These are phyloP conservation scores for Cosmia trapezina DNA, from an alignment of 2,888 invertebrate species.

Conservation along the genomic window DNA sequence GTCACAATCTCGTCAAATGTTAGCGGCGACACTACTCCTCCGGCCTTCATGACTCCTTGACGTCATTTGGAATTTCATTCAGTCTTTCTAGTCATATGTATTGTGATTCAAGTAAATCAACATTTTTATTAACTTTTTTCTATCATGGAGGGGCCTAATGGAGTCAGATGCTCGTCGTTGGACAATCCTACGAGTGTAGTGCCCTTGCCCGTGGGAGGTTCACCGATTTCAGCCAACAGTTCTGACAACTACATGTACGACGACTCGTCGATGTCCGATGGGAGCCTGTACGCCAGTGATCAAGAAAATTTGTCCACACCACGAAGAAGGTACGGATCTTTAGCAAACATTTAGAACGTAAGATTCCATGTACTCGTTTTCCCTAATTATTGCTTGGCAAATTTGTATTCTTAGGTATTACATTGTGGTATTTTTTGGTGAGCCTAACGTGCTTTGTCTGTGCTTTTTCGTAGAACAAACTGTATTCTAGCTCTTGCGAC, in stretches of 20 bases:
- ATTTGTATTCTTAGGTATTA: not conserved
- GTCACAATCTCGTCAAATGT: constrained; percentile 40
- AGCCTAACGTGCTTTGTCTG: not conserved
- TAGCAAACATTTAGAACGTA: constrained; percentile 17
- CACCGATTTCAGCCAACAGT: constrained; percentile 89
- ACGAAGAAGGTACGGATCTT: constrained; percentile 91
- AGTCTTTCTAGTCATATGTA: constrained; percentile 26
- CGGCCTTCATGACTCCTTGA: not conserved
- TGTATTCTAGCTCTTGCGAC: constrained; percentile 7
- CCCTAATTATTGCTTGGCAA: constrained; percentile 17
- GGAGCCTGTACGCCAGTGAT: constrained; percentile 94
- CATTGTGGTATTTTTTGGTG: not conserved
- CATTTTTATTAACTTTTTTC: constrained; percentile 60
- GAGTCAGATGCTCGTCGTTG: constrained; percentile 68
- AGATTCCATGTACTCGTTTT: not conserved
- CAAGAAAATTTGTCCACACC: constrained; percentile 94
- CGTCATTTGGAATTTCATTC: constrained; percentile 2
- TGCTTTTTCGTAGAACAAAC: not conserved
- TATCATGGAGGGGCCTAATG: constrained; percentile 75
- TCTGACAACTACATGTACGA: constrained; percentile 94
- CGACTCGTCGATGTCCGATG: constrained; percentile 90
- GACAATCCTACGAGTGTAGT: constrained; percentile 66
- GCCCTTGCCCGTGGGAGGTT: constrained; percentile 71
- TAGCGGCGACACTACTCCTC: constrained; percentile 43
- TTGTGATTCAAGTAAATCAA: constrained; percentile 8